Percentiles rank a stretch among this genome's conserved stretches.
Evolutionary conservation across 2,113 vertebrate genomes (phyloP).

Genomic region (Austrofundulus limnaeus): DNA sequence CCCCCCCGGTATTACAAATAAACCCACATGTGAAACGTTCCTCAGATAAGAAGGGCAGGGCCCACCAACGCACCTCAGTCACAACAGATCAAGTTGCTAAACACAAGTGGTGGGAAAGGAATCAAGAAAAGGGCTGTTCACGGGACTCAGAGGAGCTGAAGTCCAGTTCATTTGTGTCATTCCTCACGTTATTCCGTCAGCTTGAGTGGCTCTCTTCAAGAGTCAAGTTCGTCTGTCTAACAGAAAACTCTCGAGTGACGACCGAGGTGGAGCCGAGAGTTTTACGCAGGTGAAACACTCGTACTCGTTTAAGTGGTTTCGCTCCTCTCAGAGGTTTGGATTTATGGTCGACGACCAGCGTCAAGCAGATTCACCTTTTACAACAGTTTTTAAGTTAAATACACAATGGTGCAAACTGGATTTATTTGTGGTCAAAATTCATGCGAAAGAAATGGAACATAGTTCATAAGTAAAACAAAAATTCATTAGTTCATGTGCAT

Average conservation of each 20-base stretch:
- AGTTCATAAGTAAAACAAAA: no score
- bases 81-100: conserved; percentile 55
- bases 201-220: conserved; percentile 32
- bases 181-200: conserved; percentile 6
- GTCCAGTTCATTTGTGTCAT: conserved; percentile 36
- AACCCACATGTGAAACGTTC: conserved; percentile 45
- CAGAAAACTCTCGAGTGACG: conserved; percentile 45
- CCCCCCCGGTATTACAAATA: conserved; percentile 56
- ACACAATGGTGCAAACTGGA: no score
- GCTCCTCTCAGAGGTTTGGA: neutral
- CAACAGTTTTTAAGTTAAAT: no score
- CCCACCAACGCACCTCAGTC: conserved; percentile 28
- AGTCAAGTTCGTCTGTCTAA: conserved; percentile 40
- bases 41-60: conserved; percentile 62
- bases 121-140: conserved; percentile 9
- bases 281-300: conserved; percentile 25
- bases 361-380: no score
- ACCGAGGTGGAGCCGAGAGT: conserved; percentile 27
- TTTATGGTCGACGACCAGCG: no score
- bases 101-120: conserved; percentile 38
- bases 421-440: no score
- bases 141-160: neutral
- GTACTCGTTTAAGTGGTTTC: conserved; percentile 9
- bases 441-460: no score
- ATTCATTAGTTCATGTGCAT: no score